phyloP scores from a whole-genome alignment of 1,140 invertebrate species.

The Drosophila azteca region DNA sequence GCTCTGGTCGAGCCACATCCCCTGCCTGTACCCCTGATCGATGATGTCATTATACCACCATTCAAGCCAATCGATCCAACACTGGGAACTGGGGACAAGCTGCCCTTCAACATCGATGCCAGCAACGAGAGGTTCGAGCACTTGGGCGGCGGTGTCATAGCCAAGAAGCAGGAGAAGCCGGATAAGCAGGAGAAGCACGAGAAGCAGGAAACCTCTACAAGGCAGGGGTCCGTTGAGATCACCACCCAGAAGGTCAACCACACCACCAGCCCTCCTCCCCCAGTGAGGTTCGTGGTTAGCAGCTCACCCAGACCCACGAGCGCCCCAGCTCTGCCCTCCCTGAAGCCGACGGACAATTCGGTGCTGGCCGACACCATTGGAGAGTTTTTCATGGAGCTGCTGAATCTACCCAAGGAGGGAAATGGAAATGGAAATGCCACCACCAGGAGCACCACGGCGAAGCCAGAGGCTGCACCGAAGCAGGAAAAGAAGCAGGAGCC shows the following conservation, averaged over 20 bases:
- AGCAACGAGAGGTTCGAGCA: constrained; percentile 76
- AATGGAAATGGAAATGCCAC: constrained; percentile 59
- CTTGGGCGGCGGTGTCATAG: constrained; percentile 78
- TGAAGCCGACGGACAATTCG: constrained; percentile 60
- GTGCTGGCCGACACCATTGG: constrained; percentile 76
- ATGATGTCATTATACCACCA: constrained; percentile 75
- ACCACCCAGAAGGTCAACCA: constrained; percentile 22
- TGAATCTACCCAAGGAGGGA: constrained; percentile 72
- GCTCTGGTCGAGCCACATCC: constrained; percentile 80
- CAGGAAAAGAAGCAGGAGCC: background rate
- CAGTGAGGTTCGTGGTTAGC: constrained; percentile 11
- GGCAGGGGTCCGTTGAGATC: constrained; percentile 12
- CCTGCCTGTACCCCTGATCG: constrained; percentile 75
- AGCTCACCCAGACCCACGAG: constrained; percentile 20
- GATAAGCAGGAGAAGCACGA: constrained; percentile 48
- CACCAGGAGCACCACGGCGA: constrained; percentile 20
- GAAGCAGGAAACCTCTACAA: constrained; percentile 23
- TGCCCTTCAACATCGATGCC: constrained; percentile 63
- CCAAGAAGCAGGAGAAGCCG: constrained; percentile 71
- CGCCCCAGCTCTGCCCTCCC: constrained; percentile 1
- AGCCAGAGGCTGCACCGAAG: background rate
- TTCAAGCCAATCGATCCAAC: constrained; percentile 72
- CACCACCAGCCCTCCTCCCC: background rate
- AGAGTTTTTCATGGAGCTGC: constrained; percentile 78
- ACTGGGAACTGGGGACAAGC: constrained; percentile 50